A percentile compares a stretch with the other conserved stretches of the same genome.
Conservation (phyloP, 2,888 invertebrate genomes). For the Sylvicola fuscatus region DNA sequence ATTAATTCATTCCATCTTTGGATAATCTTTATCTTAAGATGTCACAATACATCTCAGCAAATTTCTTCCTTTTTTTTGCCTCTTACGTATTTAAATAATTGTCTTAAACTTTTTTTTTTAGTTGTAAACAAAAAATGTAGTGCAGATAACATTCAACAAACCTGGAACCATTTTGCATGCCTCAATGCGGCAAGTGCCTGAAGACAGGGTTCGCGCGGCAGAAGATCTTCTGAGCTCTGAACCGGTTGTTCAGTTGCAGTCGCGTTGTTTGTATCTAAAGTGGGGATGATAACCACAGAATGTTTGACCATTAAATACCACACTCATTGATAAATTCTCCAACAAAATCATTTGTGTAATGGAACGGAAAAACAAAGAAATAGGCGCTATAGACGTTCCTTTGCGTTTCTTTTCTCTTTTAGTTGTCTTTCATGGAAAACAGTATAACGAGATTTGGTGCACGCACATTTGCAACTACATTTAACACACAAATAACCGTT, state of each 20-base stretch:
- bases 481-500: no score
- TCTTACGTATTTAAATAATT: no score
- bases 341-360: neutral
- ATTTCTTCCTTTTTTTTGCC: no score
- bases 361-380: neutral
- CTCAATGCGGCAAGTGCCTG: slow-evolving; percentile 99
- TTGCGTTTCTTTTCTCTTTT: no score
- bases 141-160: slow-evolving; percentile 26
- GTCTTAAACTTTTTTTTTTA: slow-evolving; percentile 4
- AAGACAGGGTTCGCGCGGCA: slow-evolving; percentile 98
- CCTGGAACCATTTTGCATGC: slow-evolving; percentile 99
- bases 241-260: slow-evolving; percentile 44
- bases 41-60: no score
- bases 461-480: no score
- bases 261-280: slow-evolving; percentile 35
- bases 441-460: no score
- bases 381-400: neutral
- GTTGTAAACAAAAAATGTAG: slow-evolving; percentile 5
- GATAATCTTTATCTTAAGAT: no score
- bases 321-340: slow-evolving; percentile 5
- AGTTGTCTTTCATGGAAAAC: no score
- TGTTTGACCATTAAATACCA: slow-evolving; percentile 45
- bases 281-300: slow-evolving; percentile 37
- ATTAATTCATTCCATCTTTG: no score
- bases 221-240: slow-evolving; percentile 55